These are phyloP conservation scores for Brachymystax lenok DNA, from an alignment of 2,797 vertebrate species.

Conservation along the genomic window DNA sequence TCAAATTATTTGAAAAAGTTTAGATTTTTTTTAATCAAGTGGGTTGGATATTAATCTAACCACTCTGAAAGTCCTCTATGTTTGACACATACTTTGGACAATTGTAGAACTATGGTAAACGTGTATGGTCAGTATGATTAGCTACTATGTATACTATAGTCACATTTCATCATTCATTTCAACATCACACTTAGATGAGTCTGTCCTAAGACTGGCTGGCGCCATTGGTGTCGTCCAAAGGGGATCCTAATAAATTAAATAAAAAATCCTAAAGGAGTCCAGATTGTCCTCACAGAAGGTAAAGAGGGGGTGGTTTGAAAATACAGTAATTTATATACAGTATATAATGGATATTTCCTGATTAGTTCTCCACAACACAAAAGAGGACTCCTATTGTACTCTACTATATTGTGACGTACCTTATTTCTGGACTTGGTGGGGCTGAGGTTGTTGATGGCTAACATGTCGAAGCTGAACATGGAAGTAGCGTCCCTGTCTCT, in stretches of 20 bases:
- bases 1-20: neutral
- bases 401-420: neutral
- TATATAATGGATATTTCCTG: neutral
- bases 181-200: neutral
- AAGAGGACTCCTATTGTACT: neutral
- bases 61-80: neutral
- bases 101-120: neutral
- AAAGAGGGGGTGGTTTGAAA: neutral
- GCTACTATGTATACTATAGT: neutral
- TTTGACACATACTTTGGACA: neutral
- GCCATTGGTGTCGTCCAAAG: no score
- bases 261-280: neutral
- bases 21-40: neutral
- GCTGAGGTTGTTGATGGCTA: slow-evolving; percentile 19
- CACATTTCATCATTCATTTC: neutral
- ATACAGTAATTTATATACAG: neutral
- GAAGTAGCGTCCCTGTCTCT: slow-evolving; percentile 49
- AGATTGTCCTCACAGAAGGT: neutral
- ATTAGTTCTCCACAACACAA: neutral
- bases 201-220: neutral
- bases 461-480: slow-evolving; percentile 64
- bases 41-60: neutral
- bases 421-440: slow-evolving; percentile 54
- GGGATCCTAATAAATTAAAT: no score
- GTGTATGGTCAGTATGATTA: neutral